Evolutionary conservation across 2,888 invertebrate genomes (phyloP).

Genomic region (Callyntrura guangdongensis): DNA sequence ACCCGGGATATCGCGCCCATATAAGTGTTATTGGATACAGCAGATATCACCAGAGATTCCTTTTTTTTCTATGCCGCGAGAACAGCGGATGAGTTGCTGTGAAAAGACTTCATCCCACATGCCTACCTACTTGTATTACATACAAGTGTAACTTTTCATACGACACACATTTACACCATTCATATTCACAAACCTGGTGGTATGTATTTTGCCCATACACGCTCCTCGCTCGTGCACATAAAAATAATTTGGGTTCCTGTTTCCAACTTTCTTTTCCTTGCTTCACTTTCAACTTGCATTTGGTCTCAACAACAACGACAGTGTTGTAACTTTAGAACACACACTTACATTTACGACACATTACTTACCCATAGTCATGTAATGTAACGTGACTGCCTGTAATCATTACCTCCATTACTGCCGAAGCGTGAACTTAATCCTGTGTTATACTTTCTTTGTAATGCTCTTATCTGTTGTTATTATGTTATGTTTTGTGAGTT

Average conservation of each 20-base stretch:
- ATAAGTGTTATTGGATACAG: neutral
- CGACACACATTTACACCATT: neutral
- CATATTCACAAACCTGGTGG: neutral
- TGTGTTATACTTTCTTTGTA: constrained; percentile 56
- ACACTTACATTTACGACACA: neutral
- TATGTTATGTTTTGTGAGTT: too few relatives aligned
- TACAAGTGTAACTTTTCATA: neutral
- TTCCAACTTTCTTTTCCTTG: constrained; percentile 21
- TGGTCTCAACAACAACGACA: neutral
- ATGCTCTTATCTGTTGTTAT: neutral
- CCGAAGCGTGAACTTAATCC: constrained; percentile 60
- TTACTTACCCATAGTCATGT: constrained; percentile 42
- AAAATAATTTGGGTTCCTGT: constrained; percentile 4
- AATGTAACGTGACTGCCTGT: constrained; percentile 63
- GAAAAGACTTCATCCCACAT: neutral
- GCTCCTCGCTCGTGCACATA: neutral
- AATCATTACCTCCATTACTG: constrained; percentile 52
- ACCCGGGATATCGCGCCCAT: neutral
- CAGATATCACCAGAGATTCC: neutral
- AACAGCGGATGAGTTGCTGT: constrained; percentile 38
- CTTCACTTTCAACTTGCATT: constrained; percentile 43
- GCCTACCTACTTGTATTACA: neutral
- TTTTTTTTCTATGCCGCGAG: neutral
- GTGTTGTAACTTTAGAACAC: neutral
- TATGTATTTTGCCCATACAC: neutral